These are phyloP conservation scores for Drosophila azteca DNA, from an alignment of 1,140 invertebrate species.

Conservation along the genomic window DNA sequence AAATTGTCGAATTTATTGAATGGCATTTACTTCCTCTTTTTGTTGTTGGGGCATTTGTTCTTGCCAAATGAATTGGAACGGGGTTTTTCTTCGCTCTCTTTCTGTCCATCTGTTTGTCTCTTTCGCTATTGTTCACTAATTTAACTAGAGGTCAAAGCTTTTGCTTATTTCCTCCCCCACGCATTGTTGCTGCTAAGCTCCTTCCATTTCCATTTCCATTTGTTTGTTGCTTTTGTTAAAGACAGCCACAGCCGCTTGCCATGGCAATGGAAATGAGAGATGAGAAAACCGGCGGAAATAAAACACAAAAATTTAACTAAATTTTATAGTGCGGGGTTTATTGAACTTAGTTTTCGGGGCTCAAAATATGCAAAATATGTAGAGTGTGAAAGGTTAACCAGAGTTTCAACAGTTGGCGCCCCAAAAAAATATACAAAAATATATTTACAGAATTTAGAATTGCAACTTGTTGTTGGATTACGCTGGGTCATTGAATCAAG, in stretches of 20 bases:
- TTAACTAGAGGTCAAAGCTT: conserved; percentile 39
- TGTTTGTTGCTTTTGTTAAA: conserved; percentile 36
- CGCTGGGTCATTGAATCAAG: too few species aligned
- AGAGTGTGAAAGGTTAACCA: conserved; percentile 61
- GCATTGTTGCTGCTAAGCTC: conserved; percentile 27
- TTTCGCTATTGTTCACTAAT: conserved; percentile 63
- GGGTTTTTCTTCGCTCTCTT: neutral
- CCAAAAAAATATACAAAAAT: conserved; percentile 15
- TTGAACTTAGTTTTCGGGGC: conserved; percentile 53
- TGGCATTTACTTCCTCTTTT: conserved; percentile 32
- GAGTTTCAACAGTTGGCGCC: conserved; percentile 18
- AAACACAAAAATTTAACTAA: conserved; percentile 56
- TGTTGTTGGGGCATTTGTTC: conserved; percentile 37
- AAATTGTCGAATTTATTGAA: conserved; percentile 66
- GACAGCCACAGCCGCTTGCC: too few species aligned
- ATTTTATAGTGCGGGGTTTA: conserved; percentile 49
- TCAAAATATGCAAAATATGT: conserved; percentile 27
- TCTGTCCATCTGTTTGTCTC: neutral
- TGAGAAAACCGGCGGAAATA: conserved; percentile 59
- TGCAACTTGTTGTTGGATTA: too few species aligned
- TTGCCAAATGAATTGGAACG: conserved; percentile 76
- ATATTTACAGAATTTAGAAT: neutral
- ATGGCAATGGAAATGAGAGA: conserved; percentile 15
- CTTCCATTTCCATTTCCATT: conserved; percentile 23
- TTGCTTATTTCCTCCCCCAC: conserved; percentile 2